Evolutionary conservation across 2,113 vertebrate species (phyloP).

Genomic region (Heptranchias perlo): DNA sequence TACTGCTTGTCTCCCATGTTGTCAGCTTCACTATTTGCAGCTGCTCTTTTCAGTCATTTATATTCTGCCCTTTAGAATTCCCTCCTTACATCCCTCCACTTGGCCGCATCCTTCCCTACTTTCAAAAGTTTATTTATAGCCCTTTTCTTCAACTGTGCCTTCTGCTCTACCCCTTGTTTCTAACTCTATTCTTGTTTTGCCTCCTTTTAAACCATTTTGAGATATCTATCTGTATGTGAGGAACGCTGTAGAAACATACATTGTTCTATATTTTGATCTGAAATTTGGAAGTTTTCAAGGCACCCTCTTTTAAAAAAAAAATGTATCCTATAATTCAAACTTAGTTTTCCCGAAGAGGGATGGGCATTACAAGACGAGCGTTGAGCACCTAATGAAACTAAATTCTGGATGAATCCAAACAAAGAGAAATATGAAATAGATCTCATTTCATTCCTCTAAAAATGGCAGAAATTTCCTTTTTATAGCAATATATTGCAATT

Average conservation of each 20-base stretch:
- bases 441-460: not conserved
- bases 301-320: not conserved
- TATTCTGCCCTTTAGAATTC: not conserved
- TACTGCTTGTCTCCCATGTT: not conserved
- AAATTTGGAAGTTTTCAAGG: not conserved
- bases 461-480: not conserved
- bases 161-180: not conserved
- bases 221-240: not conserved
- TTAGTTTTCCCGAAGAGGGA: not conserved
- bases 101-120: not conserved
- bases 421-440: not conserved
- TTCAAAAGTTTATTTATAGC: not conserved
- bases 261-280: not conserved
- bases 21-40: not conserved
- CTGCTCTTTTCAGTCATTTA: not conserved
- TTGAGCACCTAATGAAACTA: not conserved
- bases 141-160: not conserved
- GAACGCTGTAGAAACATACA: not conserved
- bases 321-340: not conserved
- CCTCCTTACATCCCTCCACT: not conserved
- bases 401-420: not conserved
- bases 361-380: not conserved
- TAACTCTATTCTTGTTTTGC: not conserved
- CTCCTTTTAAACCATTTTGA: not conserved
- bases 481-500: too few relatives aligned